phyloP scores from a whole-genome alignment of 2,797 vertebrate genomes.

The Florisuga fusca region DNA sequence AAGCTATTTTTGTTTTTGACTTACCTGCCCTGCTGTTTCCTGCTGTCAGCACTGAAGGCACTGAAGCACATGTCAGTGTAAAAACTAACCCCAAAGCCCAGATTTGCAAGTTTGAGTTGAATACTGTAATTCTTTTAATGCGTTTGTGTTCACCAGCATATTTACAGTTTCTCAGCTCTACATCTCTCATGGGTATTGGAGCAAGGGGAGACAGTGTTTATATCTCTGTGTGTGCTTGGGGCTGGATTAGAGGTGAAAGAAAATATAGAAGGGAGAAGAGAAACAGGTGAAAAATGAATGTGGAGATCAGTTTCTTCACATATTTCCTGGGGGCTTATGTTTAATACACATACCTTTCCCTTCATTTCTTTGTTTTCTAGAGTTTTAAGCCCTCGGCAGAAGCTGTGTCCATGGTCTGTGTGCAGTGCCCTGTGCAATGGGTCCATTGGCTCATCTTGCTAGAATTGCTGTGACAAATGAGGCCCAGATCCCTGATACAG shows the following conservation, averaged over 20 bases:
- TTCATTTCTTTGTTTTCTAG: background rate
- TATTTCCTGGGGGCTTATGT: background rate
- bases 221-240: background rate
- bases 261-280: background rate
- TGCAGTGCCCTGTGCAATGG: background rate
- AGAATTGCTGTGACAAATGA: background rate
- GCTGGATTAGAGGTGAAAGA: background rate
- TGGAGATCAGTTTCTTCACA: background rate
- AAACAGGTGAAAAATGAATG: constrained; percentile 10
- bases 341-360: background rate
- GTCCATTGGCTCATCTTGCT: background rate
- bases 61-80: background rate
- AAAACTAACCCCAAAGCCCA: constrained; percentile 18
- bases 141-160: constrained; percentile 44
- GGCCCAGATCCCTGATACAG: background rate
- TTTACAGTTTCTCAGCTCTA: constrained; percentile 39
- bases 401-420: fast-evolving
- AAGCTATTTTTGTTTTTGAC: constrained; percentile 46
- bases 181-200: constrained; percentile 1
- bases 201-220: constrained; percentile 7
- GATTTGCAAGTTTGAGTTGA: constrained; percentile 24
- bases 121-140: constrained; percentile 46
- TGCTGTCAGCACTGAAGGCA: background rate
- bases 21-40: constrained; percentile 16
- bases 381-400: background rate